Evolutionary conservation across 92 coral and sea anemone genomes (phyloP), one percentile per base, ranked within the genome.

Genomic region (Heteractis magnifica): DNA sequence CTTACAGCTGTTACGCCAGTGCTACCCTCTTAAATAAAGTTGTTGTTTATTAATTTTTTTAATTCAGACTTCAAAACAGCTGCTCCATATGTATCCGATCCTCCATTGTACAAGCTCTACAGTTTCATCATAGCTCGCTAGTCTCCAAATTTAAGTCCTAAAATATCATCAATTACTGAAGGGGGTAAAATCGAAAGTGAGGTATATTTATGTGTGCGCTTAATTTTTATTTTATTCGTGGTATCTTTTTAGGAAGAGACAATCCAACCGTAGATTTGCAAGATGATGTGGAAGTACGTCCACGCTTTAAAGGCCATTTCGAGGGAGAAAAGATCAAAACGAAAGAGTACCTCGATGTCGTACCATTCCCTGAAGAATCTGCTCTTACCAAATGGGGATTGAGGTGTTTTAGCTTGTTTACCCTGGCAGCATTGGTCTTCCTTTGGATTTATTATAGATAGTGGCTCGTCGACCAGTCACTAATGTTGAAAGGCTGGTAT

Each of bases 381-480:
- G 90, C 92, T 0, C 78, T 81, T 2, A 76, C 88, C 6, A 93
- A 93, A 64, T 89, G 93, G 92, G 77, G 84, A 18, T 80, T 93
- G 19, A 86, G 95, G 5, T 79, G 85, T 14, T 85, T 90, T 72
- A 92, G 93, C 52, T 8, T 88, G 19, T 10, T 83, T 51, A 87
- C 95, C 56, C 87, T 97, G 13, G 62, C 87, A 8, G 74, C 88
- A 44, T 71, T 94, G 86, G 73, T 82, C 50, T 86, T 92, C 88
- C 76, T 94, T 72, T 94, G 98, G 95, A 75, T 79, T 44, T 89
- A 81, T 84, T 92, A 92, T 53, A 93, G 95, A 56, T 92, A 83
- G 70, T n/a, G 41, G 62, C 8, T 16, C 15, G 8, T 10, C 11
- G 15, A 19, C 76, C 44, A 34, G 44, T 34, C 44, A 34, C 44